These are phyloP conservation scores for Coreius guichenoti DNA, from an alignment of 2,797 vertebrate genomes.

Conservation along the genomic window DNA sequence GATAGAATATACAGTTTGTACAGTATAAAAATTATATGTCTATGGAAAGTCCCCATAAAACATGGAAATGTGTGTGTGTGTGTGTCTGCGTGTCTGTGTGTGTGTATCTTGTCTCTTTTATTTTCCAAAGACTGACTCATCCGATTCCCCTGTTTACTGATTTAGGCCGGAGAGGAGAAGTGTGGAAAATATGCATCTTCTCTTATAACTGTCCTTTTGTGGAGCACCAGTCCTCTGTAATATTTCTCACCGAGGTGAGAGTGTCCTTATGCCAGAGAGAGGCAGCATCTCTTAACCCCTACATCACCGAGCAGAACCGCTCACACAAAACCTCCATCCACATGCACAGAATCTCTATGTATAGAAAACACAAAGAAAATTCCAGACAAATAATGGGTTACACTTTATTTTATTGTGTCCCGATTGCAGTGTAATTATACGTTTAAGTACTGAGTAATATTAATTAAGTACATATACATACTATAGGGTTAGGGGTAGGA, in stretches of 20 bases:
- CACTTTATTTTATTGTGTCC: too few species aligned
- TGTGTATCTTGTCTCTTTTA: conserved; percentile 52
- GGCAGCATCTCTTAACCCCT: conserved; percentile 73
- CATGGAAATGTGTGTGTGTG: conserved; percentile 29
- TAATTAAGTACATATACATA: too few species aligned
- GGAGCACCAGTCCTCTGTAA: conserved; percentile 84
- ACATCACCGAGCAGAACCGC: conserved; percentile 42
- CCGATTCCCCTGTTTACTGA: conserved; percentile 76
- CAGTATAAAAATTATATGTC: not conserved
- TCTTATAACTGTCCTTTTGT: conserved; percentile 85
- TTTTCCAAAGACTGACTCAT: conserved; percentile 77
- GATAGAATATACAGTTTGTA: not conserved
- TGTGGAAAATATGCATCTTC: conserved; percentile 84
- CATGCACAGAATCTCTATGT: not conserved
- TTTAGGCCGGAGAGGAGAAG: conserved; percentile 73
- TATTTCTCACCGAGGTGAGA: conserved; percentile 85
- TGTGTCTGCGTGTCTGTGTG: conserved; percentile 27
- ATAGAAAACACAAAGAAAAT: not conserved
- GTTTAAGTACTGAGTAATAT: too few species aligned
- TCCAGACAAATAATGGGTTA: not conserved
- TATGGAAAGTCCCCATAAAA: not conserved
- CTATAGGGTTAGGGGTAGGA: too few species aligned
- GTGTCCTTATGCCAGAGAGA: conserved; percentile 74
- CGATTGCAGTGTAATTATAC: too few species aligned
- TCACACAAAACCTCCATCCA: not conserved